Base-by-base conservation (phyloP, 1,140 invertebrate species). In the Drosophila carrolli region DNA sequence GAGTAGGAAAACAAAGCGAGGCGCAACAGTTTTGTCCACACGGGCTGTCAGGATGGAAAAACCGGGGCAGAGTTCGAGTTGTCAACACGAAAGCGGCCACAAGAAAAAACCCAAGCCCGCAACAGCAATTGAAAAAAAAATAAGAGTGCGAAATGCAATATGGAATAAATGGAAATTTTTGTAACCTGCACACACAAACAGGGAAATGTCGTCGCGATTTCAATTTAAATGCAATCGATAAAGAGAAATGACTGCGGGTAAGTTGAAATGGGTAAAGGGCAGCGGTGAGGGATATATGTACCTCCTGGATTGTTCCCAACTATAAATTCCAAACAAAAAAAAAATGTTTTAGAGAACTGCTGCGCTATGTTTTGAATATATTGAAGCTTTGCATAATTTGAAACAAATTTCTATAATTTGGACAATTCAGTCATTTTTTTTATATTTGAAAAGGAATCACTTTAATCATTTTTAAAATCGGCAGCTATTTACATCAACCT, bases 1-100 rank as follows among this genome's bases (percentile, higher is more conserved):
- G 53, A 62, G 55, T 37, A 32, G 60, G 53, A 41, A 60, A 65
- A 88, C 75, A 88, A 80, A 68, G 63, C 79, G 51, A 88, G 75
- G 83, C 83, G 84, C 83, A 88, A 88, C 83, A 88, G 84, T 89
- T 88, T 82, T 76, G 82, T 75, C 79, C 78, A 59, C 70, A 38
- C 62, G 58, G 43, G n/a, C 13, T 51, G 48, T 14, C 27, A 51
- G 48, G 47, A 61, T 43, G 35, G 71, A 40, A 43, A 37, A 60
- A 16, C 9, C 9, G n/a, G 4, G 29, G 19, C 43, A 23, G 50
- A 54, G 37, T 71, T 71, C 44, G 66, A 71, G 68, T 72, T 55
- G 56, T 51, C 60, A 75, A 59, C 51, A 23, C 48, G 55, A 53
- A 43, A 40, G 62, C 65, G 63, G 57, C 41, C 50, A 63, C 70